Evolutionary conservation across 2,797 vertebrate genomes (phyloP).

Genomic region (Anableps anableps): DNA sequence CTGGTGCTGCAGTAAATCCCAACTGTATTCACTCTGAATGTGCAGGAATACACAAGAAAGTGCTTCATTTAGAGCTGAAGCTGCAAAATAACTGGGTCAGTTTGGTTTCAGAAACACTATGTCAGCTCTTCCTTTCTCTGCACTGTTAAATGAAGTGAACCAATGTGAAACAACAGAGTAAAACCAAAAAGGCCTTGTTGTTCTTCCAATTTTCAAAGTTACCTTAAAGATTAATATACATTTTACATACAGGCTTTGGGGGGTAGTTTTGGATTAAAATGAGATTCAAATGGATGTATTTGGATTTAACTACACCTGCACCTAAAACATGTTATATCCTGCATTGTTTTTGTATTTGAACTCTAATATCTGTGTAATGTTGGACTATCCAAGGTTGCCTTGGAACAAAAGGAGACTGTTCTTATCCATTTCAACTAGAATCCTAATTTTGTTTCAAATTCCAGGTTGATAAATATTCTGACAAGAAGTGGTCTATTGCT

Average conservation of each 20-base stretch:
- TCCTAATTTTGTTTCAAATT: not conserved
- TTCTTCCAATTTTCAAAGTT: not conserved
- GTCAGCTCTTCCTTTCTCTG: not conserved
- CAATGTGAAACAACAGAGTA: not conserved
- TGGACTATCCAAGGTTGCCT: not conserved
- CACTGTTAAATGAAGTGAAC: not conserved
- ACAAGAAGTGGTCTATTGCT: not conserved
- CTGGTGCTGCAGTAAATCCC: not conserved
- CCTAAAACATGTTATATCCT: not conserved
- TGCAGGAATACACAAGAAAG: not conserved
- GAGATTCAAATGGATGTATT: not conserved
- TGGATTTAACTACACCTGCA: not conserved
- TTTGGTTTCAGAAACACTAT: not conserved
- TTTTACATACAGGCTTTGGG: not conserved
- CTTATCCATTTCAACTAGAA: not conserved
- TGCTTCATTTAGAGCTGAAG: not conserved
- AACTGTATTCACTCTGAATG: not conserved
- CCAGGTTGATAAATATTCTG: not conserved
- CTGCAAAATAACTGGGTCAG: not conserved
- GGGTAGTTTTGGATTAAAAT: not conserved
- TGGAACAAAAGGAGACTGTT: not conserved
- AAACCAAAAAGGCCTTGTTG: not conserved
- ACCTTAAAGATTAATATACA: not conserved
- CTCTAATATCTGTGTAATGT: no score
- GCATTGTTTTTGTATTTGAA: not conserved